Base-by-base conservation (phyloP, 2,888 invertebrate genomes). In the Atrina japonica region DNA sequence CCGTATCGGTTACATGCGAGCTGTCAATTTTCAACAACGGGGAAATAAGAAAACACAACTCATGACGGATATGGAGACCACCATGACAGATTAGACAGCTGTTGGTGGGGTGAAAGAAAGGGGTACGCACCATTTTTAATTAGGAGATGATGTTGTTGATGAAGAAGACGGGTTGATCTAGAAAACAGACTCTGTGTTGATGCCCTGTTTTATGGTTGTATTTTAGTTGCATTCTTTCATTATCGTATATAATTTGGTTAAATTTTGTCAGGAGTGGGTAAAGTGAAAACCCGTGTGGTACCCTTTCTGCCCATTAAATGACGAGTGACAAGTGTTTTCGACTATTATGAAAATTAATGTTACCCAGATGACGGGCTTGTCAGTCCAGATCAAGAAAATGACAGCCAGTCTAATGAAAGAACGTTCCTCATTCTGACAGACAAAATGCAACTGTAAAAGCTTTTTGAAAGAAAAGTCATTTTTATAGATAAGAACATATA, bases 1-100 rank as follows among this genome's bases (percentile, higher is more conserved):
- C 56, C 45, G 45, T 69, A 69, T 69, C 63, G 41, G 47, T 69
- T 69, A 69, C 69, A 56, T 64, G 23, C 21, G 40, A 58, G n/a
- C 50, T 69, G 69, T 69, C 69, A 69, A 47, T 55, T 56, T 58
- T 47, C 47, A 56, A 58, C 69, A 64, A 56, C 41, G 25, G 43
- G 49, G 35, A 66, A 35, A 56, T 56, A 65, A 29, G 56, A 65
- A 65, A 68, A 60, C 67, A 61, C 61, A 41, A 35, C 27, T 63
- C 56, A 45, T 55, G 61, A 53, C 53, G 55, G 47, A 35, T 53
- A 64, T 49, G n/a, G 55, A 35, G 69, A 69, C 69, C 69, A 69
- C 69, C 63, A 40, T 23, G 40, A 64, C 52, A 47, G 63, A 27
- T 35, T 45, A 61, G 53, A 41, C 61, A 61, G 43, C 27, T 53